Evolutionary conservation across 1,140 invertebrate genomes (phyloP).

Genomic region (Antheraea mylitta): DNA sequence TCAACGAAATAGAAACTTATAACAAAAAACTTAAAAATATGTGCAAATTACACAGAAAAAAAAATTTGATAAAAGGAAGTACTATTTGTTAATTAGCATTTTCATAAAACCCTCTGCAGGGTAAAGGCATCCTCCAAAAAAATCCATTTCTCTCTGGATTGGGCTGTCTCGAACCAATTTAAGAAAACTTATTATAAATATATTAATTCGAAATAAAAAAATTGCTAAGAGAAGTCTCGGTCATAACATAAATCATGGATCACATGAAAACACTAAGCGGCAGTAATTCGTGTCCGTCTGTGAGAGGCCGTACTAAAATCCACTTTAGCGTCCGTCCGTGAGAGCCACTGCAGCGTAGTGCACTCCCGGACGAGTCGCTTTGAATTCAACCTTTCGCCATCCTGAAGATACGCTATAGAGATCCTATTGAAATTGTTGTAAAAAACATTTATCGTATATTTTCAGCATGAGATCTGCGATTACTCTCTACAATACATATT

Average conservation of each 20-base stretch:
- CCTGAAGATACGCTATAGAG: neutral
- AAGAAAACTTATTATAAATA: no score
- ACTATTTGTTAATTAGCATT: no score
- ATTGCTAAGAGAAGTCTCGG: neutral
- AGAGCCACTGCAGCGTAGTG: slow-evolving; percentile 1
- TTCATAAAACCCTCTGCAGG: no score
- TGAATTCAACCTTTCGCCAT: neutral
- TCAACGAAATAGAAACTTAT: no score
- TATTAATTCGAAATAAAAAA: no score
- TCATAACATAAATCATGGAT: neutral
- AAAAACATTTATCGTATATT: neutral
- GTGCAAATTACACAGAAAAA: no score
- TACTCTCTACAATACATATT: neutral
- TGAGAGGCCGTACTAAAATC: neutral
- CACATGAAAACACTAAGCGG: neutral
- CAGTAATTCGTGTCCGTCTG: neutral
- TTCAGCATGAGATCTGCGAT: neutral
- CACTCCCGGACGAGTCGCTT: neutral
- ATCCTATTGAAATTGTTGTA: neutral
- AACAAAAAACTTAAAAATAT: no score
- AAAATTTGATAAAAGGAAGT: no score
- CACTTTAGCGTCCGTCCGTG: neutral
- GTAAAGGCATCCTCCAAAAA: no score
- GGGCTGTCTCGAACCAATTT: no score
- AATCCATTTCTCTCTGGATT: no score